Conservation (phyloP, 1,140 invertebrate species). For the Papilio aristodemus region DNA sequence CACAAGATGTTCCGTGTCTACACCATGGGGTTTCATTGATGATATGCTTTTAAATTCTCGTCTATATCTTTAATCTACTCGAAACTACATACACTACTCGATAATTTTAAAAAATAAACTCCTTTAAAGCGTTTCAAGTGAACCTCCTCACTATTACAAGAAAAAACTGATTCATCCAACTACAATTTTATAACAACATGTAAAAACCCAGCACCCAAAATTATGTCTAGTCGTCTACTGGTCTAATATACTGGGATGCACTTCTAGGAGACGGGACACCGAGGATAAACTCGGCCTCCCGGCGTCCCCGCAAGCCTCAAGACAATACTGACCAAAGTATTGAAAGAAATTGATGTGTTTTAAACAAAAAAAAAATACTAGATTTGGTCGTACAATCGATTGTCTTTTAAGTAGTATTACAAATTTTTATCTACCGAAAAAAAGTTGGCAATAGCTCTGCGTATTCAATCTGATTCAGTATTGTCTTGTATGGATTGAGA, state of each 20-base stretch:
- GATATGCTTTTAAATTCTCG: conserved; percentile 59
- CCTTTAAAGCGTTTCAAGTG: conserved; percentile 54
- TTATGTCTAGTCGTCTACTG: conserved; percentile 60
- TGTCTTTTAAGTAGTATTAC: conserved; percentile 10
- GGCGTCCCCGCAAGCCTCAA: conserved; percentile 44
- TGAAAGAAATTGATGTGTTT: background rate
- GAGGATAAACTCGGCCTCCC: conserved; percentile 61
- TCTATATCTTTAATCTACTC: conserved; percentile 52
- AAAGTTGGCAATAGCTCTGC: background rate
- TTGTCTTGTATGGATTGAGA: conserved; percentile 50
- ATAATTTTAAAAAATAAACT: conserved; percentile 59
- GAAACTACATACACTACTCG: conserved; percentile 56
- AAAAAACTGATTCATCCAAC: conserved; percentile 59
- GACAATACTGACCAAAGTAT: conserved; percentile 51
- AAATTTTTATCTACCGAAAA: background rate
- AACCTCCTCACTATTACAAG: conserved; percentile 45
- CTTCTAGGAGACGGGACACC: conserved; percentile 60
- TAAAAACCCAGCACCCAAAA: conserved; percentile 72
- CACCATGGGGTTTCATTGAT: conserved; percentile 45
- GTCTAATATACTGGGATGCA: conserved; percentile 75
- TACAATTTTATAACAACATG: conserved; percentile 52
- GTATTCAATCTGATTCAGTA: conserved; percentile 44
- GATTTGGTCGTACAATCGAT: background rate
- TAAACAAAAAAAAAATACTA: no score
- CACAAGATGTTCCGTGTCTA: conserved; percentile 73